A percentile compares a stretch with the other conserved stretches of the same genome.
These are phyloP conservation scores for Bellardia bayeri DNA, from an alignment of 2,888 invertebrate genomes.

Conservation along the genomic window DNA sequence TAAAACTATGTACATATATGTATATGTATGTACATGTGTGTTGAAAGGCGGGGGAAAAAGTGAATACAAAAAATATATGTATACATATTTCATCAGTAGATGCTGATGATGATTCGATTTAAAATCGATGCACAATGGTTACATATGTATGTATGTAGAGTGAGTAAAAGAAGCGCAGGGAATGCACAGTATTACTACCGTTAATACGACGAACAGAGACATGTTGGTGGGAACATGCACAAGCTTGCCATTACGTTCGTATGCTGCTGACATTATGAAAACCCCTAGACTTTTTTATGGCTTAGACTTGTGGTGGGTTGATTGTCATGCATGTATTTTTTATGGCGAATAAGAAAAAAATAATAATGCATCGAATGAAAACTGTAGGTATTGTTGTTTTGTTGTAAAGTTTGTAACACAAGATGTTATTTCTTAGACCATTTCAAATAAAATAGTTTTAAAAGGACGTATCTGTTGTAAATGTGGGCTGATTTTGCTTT, in stretches of 20 bases:
- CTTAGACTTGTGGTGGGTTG: constrained; percentile 54
- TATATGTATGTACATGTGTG: too few species aligned
- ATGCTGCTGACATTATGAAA: constrained; percentile 30
- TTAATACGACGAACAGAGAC: constrained; percentile 17
- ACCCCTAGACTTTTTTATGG: constrained; percentile 10
- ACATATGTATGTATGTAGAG: background rate
- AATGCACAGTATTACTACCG: constrained; percentile 20
- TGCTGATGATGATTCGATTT: constrained; percentile 68
- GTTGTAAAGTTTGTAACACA: background rate
- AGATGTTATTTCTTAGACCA: too few species aligned
- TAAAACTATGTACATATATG: background rate
- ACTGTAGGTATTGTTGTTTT: background rate
- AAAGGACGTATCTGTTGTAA: too few species aligned
- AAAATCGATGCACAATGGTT: constrained; percentile 52
- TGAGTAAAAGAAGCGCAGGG: background rate
- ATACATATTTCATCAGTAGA: constrained; percentile 56
- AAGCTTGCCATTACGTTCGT: constrained; percentile 11
- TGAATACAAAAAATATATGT: background rate
- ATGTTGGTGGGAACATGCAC: constrained; percentile 39
- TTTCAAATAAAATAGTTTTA: too few species aligned
- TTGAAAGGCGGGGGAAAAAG: constrained; percentile 7
- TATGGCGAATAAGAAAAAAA: constrained; percentile 3
- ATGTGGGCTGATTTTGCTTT: too few species aligned
- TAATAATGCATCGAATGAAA: background rate
- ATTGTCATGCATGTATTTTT: constrained; percentile 51